Base-by-base conservation (phyloP, 2,888 invertebrate species). In the Chaitophorus viminalis region DNA sequence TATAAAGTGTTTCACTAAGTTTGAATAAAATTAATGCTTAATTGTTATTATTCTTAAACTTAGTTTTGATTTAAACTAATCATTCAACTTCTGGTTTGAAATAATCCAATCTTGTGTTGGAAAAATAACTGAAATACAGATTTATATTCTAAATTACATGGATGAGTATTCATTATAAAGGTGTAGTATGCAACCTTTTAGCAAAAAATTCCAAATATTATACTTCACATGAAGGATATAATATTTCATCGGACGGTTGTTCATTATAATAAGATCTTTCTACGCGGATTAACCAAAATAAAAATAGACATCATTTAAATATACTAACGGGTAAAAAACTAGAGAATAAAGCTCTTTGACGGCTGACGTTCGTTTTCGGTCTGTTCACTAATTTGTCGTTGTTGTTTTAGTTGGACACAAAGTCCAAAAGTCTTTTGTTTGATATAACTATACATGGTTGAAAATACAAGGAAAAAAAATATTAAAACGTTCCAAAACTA, bases 361-460 rank as follows among this genome's bases (percentile, higher is more conserved):
- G 79, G 65, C 65, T 81, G 65, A 81, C 65, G 79, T 81, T 81
- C 29, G 79, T 81, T 68, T 81, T 68, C 79, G 65, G 29, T 65
- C 29, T 39, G n/a, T 11, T 65, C 79, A 39, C 29, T 81, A 81
- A 81, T 81, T 68, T 81, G 65, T 65, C 65, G 79, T 81, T 81
- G 68, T 81, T 81, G 39, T 81, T 68, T 81, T 65, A 65, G 79
- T 81, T 39, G 65, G 46, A 39, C 36, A 68, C 29, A 39, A 65
- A 81, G 60, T 79, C 36, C 6, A 21, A 39, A 81, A 39, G 39
- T 39, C 39, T 36, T 39, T 81, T 81, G 79, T 81, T 81, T 11
- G 11, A 46, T 25, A 78, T 33, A 54, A 33, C 33, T 33, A 78
- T 78, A 46, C 46, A 3, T 14, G 33, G 54, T 11, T 78, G 11